phyloP scores from a whole-genome alignment of 1,140 invertebrate genomes.

The Callitettix versicolor region DNA sequence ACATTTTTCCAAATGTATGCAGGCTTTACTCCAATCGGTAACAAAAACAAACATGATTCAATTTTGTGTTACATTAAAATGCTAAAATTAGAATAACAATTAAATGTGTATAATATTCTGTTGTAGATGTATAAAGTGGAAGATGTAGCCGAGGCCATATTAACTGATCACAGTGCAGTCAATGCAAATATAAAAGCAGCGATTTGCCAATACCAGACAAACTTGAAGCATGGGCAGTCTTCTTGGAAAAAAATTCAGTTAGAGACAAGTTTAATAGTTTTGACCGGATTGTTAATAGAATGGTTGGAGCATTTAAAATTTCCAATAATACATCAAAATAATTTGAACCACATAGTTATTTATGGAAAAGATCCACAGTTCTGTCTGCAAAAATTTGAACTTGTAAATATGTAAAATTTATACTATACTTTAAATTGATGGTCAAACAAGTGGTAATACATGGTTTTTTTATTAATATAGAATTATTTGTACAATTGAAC shows the following conservation, averaged over 20 bases:
- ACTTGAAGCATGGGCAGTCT: constrained; percentile 53
- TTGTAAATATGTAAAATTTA: constrained; percentile 35
- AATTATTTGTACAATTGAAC: too few relatives aligned
- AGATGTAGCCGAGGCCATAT: constrained; percentile 37
- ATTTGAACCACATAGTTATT: constrained; percentile 55
- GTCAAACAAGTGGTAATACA: constrained; percentile 12
- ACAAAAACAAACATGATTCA: too few relatives aligned
- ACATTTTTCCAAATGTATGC: too few relatives aligned
- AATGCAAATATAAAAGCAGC: constrained; percentile 38
- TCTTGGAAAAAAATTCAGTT: constrained; percentile 53
- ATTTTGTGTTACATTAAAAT: too few relatives aligned
- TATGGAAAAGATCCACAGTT: constrained; percentile 42
- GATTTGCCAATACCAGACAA: constrained; percentile 43
- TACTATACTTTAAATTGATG: neutral
- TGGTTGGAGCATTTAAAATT: constrained; percentile 58
- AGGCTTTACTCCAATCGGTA: too few relatives aligned
- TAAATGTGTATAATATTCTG: too few relatives aligned
- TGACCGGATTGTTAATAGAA: constrained; percentile 51
- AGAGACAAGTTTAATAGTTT: constrained; percentile 49
- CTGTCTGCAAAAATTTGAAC: constrained; percentile 49
- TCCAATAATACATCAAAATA: constrained; percentile 53
- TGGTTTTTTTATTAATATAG: too few relatives aligned
- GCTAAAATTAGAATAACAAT: too few relatives aligned
- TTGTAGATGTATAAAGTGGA: constrained; percentile 27
- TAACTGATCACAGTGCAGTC: constrained; percentile 41